phyloP scores from a whole-genome alignment of 1,140 invertebrate species.

The Aphaenogaster ashmeadi region DNA sequence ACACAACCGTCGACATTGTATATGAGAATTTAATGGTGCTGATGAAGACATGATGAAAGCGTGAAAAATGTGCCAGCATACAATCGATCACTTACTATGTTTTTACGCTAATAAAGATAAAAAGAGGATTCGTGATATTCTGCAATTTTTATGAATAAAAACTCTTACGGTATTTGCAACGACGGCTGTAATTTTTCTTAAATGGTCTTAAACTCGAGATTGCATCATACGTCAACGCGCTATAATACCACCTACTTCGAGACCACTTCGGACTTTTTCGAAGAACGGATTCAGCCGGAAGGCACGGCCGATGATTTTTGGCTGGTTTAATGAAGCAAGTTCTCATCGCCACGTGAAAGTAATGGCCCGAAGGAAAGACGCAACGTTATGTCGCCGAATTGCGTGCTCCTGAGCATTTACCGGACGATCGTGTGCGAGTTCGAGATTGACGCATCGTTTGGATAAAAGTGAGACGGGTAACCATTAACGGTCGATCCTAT shows the following conservation, averaged over 20 bases:
- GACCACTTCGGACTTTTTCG: slow-evolving; percentile 64
- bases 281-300: slow-evolving; percentile 33
- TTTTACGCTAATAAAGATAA: background rate
- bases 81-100: background rate
- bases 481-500: slow-evolving; percentile 39
- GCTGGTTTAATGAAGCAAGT: slow-evolving; percentile 43
- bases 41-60: slow-evolving; percentile 12
- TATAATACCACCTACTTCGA: slow-evolving; percentile 23
- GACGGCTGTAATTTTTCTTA: background rate
- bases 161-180: background rate
- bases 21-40: slow-evolving; percentile 4
- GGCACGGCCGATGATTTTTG: slow-evolving; percentile 51
- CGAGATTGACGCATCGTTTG: slow-evolving; percentile 46
- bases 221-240: background rate
- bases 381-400: slow-evolving; percentile 22
- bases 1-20: slow-evolving; percentile 4
- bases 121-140: background rate
- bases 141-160: slow-evolving; percentile 5
- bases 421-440: background rate
- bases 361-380: background rate
- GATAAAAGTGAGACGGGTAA: slow-evolving; percentile 36
- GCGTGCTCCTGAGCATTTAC: slow-evolving; percentile 45
- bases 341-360: slow-evolving; percentile 37
- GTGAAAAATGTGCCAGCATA: background rate
- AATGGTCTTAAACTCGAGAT: background rate